Percentiles rank a stretch among this genome's conserved stretches.
These are phyloP conservation scores for Drosophila pandora DNA, from an alignment of 1,140 invertebrate species.

Conservation along the genomic window DNA sequence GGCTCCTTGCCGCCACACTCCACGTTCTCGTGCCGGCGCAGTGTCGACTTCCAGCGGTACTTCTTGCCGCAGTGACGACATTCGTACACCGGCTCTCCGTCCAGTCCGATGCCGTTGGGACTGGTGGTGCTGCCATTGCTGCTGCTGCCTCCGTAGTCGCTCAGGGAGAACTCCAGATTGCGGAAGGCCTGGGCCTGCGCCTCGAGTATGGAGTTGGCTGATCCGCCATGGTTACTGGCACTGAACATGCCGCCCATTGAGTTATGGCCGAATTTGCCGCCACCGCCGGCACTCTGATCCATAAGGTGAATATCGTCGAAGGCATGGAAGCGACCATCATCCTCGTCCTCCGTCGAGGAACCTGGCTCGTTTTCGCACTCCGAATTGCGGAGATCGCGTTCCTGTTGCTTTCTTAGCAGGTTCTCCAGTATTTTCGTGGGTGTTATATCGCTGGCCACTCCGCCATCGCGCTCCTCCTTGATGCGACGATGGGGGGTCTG, in stretches of 20 bases:
- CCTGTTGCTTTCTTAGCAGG: slow-evolving; percentile 71
- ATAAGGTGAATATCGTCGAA: slow-evolving; percentile 82
- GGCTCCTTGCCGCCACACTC: slow-evolving; percentile 94
- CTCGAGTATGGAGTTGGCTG: slow-evolving; percentile 52
- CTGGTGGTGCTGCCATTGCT: slow-evolving; percentile 66
- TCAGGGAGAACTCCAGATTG: slow-evolving; percentile 71
- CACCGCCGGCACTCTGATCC: slow-evolving; percentile 48
- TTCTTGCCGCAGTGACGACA: slow-evolving; percentile 92
- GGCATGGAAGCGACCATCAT: slow-evolving; percentile 66
- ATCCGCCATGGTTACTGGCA: slow-evolving; percentile 47
- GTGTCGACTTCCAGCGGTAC: slow-evolving; percentile 92
- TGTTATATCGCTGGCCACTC: slow-evolving; percentile 24
- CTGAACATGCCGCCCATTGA: slow-evolving; percentile 51
- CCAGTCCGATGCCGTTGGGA: slow-evolving; percentile 84
- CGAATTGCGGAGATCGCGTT: slow-evolving; percentile 58
- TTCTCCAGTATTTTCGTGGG: slow-evolving; percentile 76
- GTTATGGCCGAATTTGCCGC: slow-evolving; percentile 44
- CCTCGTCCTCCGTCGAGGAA: slow-evolving; percentile 69
- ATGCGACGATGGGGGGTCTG: slow-evolving; percentile 54
- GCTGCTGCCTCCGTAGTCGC: slow-evolving; percentile 71
- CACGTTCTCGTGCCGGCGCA: slow-evolving; percentile 92
- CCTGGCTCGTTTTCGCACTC: slow-evolving; percentile 68
- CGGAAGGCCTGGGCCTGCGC: slow-evolving; percentile 77
- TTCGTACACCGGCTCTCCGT: slow-evolving; percentile 88
- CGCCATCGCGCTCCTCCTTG: slow-evolving; percentile 42